A percentile compares a stretch with the other conserved stretches of the same genome.
Conservation (phyloP, 2,888 invertebrate species). For the Fragum fragum region DNA sequence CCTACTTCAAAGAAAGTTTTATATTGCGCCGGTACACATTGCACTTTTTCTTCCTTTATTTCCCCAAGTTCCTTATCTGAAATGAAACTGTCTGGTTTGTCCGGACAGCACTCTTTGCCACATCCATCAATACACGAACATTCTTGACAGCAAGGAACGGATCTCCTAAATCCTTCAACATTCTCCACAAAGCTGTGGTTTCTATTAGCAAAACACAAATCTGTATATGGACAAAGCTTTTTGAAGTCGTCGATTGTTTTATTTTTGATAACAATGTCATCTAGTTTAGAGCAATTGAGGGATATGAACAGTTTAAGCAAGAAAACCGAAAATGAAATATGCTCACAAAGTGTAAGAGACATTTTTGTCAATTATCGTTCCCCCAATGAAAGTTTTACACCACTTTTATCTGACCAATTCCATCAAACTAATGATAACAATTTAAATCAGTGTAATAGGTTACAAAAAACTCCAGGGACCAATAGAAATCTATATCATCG, state of each 20-base stretch:
- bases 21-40: neutral
- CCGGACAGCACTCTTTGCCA: constrained; percentile 25
- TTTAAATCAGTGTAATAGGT: too few relatives aligned
- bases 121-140: constrained; percentile 10
- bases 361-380: too few relatives aligned
- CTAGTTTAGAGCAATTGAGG: neutral
- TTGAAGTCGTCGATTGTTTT: neutral
- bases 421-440: too few relatives aligned
- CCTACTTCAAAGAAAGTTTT: neutral
- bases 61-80: neutral
- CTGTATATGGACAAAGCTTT: constrained; percentile 15
- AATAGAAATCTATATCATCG: too few relatives aligned
- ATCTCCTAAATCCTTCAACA: too few relatives aligned
- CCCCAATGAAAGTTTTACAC: too few relatives aligned
- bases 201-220: neutral
- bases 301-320: too few relatives aligned
- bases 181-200: too few relatives aligned
- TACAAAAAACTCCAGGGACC: too few relatives aligned
- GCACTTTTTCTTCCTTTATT: neutral
- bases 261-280: neutral
- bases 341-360: too few relatives aligned
- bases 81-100: constrained; percentile 1
- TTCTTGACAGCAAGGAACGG: neutral
- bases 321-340: too few relatives aligned
- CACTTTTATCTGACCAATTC: too few relatives aligned